These are phyloP conservation scores for Prorops nasuta DNA, from an alignment of 1,140 invertebrate genomes.

Conservation along the genomic window DNA sequence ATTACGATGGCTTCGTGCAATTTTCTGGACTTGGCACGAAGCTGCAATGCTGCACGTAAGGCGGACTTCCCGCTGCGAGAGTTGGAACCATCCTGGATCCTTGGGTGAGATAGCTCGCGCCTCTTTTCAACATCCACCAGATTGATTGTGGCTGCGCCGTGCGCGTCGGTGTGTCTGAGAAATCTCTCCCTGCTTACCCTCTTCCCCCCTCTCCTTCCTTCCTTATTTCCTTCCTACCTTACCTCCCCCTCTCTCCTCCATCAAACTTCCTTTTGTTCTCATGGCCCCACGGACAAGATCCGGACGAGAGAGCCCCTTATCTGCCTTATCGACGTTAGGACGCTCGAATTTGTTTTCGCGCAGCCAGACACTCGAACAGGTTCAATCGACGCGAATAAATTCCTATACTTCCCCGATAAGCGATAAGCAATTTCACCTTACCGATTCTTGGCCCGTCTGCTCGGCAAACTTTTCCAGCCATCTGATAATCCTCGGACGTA, in stretches of 20 bases:
- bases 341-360: constrained; percentile 30
- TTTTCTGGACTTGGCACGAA: constrained; percentile 20
- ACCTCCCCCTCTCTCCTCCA: constrained; percentile 1
- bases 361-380: not conserved
- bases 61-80: constrained; percentile 20
- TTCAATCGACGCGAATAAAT: not conserved
- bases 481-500: too few species aligned
- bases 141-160: constrained; percentile 32
- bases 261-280: constrained; percentile 12
- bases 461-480: too few species aligned
- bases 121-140: constrained; percentile 35
- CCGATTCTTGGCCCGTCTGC: too few species aligned
- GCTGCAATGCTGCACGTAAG: constrained; percentile 6
- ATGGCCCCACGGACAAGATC: constrained; percentile 15
- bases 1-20: constrained; percentile 17
- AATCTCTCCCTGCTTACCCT: constrained; percentile 20
- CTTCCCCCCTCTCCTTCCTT: not conserved
- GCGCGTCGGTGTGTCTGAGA: constrained; percentile 25
- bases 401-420: too few species aligned
- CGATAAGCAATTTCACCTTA: too few species aligned
- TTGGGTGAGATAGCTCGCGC: constrained; percentile 33
- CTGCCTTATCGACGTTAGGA: constrained; percentile 22
- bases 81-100: constrained; percentile 24
- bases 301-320: constrained; percentile 17
- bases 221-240: not conserved